These are phyloP conservation scores for Sturmia bella DNA, from an alignment of 2,888 invertebrate species.

Conservation along the genomic window DNA sequence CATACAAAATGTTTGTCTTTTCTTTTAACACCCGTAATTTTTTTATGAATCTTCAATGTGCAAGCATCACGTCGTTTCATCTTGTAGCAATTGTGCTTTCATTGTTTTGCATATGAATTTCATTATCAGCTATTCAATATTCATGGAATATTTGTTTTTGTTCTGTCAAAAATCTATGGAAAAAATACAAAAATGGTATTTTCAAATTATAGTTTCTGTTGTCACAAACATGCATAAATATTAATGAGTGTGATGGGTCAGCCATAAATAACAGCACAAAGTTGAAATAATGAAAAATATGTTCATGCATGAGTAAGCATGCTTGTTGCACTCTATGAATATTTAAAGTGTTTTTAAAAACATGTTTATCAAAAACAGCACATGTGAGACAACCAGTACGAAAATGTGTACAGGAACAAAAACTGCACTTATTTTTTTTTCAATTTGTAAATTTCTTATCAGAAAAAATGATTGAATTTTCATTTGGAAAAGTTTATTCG, in stretches of 20 bases:
- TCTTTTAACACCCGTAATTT: too few relatives aligned
- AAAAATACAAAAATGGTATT: slow-evolving; percentile 6
- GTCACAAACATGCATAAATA: slow-evolving; percentile 53
- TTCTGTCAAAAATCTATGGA: not conserved
- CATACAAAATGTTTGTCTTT: too few relatives aligned
- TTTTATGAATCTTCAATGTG: too few relatives aligned
- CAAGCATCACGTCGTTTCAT: not conserved
- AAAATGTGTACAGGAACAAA: too few relatives aligned
- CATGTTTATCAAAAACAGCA: slow-evolving; percentile 37
- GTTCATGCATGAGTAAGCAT: slow-evolving; percentile 11
- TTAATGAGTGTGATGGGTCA: slow-evolving; percentile 31
- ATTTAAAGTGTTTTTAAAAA: slow-evolving; percentile 44
- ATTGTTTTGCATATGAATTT: not conserved
- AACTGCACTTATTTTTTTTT: too few relatives aligned
- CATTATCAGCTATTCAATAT: slow-evolving; percentile 6
- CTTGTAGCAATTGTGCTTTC: not conserved
- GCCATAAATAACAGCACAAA: slow-evolving; percentile 10
- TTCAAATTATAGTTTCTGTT: slow-evolving; percentile 3
- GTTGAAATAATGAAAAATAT: slow-evolving; percentile 15
- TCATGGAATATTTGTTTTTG: slow-evolving; percentile 45
- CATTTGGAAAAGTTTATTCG: not conserved
- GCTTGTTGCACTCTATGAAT: slow-evolving; percentile 35
- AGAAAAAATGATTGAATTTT: not conserved
- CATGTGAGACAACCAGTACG: not conserved
- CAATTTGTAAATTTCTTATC: too few relatives aligned